A percentile compares a stretch with the other conserved stretches of the same genome.
Evolutionary conservation across 2,888 invertebrate genomes (phyloP).

Genomic region (Dysmachus trigonus): DNA sequence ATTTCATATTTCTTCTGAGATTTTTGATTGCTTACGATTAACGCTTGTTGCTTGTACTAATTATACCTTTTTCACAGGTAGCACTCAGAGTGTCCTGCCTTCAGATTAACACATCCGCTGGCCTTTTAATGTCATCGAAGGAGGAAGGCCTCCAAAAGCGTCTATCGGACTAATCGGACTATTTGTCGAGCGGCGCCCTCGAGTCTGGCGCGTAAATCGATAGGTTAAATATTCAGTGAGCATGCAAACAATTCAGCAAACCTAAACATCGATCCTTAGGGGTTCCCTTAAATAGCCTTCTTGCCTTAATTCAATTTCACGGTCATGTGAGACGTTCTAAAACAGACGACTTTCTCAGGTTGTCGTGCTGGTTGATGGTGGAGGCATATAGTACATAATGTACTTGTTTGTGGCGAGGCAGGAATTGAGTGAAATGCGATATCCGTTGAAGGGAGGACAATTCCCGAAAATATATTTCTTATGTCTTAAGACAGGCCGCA

Average conservation of each 20-base stretch:
- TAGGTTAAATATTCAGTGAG: conserved; percentile 26
- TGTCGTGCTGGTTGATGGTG: background rate
- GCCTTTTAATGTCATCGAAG: background rate
- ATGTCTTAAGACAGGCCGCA: background rate
- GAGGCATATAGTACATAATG: no score
- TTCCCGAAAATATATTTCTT: background rate
- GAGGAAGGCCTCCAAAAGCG: background rate
- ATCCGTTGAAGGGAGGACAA: background rate
- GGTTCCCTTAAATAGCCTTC: background rate
- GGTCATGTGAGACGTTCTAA: background rate
- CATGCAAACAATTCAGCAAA: conserved; percentile 1
- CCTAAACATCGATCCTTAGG: background rate
- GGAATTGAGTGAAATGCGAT: background rate
- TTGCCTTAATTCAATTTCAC: background rate
- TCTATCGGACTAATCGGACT: background rate
- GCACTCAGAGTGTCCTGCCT: background rate
- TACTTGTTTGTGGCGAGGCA: background rate
- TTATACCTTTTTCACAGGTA: background rate
- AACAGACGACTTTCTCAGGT: background rate
- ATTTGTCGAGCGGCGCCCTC: background rate
- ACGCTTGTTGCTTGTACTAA: background rate
- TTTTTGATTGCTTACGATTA: background rate
- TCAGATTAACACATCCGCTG: background rate
- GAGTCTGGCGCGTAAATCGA: conserved; percentile 7
- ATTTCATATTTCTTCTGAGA: background rate